These are phyloP conservation scores for Neoniphon sammara DNA, from an alignment of 2,797 vertebrate genomes.

Conservation along the genomic window DNA sequence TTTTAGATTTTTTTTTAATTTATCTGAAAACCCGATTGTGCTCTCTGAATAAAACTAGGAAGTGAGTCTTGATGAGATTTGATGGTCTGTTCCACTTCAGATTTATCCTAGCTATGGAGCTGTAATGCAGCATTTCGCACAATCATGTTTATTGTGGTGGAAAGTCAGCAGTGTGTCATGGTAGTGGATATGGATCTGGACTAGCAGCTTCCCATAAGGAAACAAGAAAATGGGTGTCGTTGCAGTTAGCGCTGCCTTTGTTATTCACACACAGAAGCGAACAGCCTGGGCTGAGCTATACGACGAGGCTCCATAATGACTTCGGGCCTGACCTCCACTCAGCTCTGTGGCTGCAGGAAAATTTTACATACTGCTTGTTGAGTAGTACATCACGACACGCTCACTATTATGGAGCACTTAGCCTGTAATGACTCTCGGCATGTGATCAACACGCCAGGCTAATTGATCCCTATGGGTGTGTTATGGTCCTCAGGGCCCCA, in stretches of 20 bases:
- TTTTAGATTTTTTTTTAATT: not conserved
- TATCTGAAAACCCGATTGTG: conserved; percentile 13
- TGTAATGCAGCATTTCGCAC: conserved; percentile 11
- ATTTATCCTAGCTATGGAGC: conserved; percentile 20
- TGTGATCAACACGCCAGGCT: conserved; percentile 2
- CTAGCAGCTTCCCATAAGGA: conserved; percentile 2
- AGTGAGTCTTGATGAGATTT: conserved; percentile 24
- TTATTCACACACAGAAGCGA: conserved; percentile 23
- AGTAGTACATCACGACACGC: not conserved
- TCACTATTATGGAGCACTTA: not conserved
- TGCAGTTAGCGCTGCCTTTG: conserved; percentile 29
- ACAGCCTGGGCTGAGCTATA: conserved; percentile 11
- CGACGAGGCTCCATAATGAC: not conserved
- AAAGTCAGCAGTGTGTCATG: conserved; percentile 12
- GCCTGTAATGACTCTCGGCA: conserved; percentile 19
- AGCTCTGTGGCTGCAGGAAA: conserved; percentile 13
- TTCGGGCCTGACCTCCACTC: conserved; percentile 23
- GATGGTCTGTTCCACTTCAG: conserved; percentile 10
- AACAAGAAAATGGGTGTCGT: not conserved
- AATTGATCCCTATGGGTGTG: conserved; percentile 44
- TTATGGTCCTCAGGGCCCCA: not conserved
- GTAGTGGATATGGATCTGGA: conserved; percentile 19
- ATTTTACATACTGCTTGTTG: not conserved
- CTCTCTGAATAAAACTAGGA: conserved; percentile 7
- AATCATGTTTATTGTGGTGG: not conserved